These are phyloP conservation scores for Drosophila oshimai DNA, from an alignment of 1,140 invertebrate genomes.

Conservation along the genomic window DNA sequence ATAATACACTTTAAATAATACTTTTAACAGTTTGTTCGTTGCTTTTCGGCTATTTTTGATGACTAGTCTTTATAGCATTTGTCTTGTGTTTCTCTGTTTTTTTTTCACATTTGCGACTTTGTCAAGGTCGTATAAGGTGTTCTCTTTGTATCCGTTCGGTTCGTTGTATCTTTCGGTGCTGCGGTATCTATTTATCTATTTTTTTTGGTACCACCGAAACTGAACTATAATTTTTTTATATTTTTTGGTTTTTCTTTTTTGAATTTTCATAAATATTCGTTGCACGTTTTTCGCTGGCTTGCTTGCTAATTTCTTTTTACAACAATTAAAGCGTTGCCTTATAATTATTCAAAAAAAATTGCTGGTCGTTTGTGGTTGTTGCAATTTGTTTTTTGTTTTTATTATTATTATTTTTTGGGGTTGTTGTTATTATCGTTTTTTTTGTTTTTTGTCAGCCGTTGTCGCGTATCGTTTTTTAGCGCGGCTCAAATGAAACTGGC, in stretches of 20 bases:
- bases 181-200: conserved; percentile 37
- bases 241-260: neutral
- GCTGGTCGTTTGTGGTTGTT: conserved; percentile 32
- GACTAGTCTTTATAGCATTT: conserved; percentile 55
- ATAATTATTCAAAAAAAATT: conserved; percentile 42
- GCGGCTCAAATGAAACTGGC: conserved; percentile 82
- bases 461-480: conserved; percentile 78
- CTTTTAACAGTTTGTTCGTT: conserved; percentile 50
- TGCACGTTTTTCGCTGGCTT: conserved; percentile 44
- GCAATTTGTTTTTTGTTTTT: conserved; percentile 3
- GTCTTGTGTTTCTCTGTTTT: neutral
- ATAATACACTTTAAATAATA: conserved; percentile 73
- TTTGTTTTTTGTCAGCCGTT: conserved; percentile 32
- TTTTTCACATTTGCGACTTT: conserved; percentile 44
- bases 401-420: neutral
- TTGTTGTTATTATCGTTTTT: conserved; percentile 26
- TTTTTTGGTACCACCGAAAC: conserved; percentile 4
- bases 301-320: conserved; percentile 49
- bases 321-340: conserved; percentile 33
- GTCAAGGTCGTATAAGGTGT: conserved; percentile 64
- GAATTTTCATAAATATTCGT: conserved; percentile 42
- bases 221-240: conserved; percentile 6
- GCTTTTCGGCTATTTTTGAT: conserved; percentile 31
- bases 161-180: conserved; percentile 49
- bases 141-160: conserved; percentile 29